Conservation (phyloP, 2,113 vertebrate genomes). For the Rhipidura dahli region DNA sequence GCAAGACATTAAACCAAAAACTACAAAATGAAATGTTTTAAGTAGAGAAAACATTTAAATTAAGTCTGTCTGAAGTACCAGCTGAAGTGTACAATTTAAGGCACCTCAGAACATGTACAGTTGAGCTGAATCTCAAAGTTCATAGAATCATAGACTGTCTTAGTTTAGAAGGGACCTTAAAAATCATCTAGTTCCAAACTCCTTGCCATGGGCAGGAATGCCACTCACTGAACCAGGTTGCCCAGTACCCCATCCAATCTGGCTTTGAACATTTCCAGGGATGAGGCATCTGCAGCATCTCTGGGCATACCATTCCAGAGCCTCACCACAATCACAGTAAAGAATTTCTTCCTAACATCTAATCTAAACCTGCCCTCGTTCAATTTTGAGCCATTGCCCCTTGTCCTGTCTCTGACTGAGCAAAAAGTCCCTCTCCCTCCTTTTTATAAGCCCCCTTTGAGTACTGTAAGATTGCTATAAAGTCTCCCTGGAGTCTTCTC, state of each 20-base stretch:
- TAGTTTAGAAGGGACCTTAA: not conserved
- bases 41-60: not conserved
- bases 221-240: not conserved
- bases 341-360: not conserved
- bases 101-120: not conserved
- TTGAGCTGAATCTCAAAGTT: not conserved
- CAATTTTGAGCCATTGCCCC: not conserved
- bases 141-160: not conserved
- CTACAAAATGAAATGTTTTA: not conserved
- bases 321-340: not conserved
- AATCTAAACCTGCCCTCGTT: not conserved
- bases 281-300: not conserved
- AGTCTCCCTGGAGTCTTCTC: not conserved
- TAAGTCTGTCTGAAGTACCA: not conserved
- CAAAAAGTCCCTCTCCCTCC: not conserved
- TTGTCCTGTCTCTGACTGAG: not conserved
- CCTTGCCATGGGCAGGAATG: not conserved
- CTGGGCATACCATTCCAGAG: not conserved
- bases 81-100: not conserved
- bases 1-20: not conserved
- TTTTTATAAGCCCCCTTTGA: not conserved
- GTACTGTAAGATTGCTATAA: not conserved
- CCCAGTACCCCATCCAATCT: too few species aligned
- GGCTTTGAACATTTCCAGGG: not conserved
- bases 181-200: not conserved